phyloP scores from a whole-genome alignment of 1,140 invertebrate genomes.

The Aphidius ervi region DNA sequence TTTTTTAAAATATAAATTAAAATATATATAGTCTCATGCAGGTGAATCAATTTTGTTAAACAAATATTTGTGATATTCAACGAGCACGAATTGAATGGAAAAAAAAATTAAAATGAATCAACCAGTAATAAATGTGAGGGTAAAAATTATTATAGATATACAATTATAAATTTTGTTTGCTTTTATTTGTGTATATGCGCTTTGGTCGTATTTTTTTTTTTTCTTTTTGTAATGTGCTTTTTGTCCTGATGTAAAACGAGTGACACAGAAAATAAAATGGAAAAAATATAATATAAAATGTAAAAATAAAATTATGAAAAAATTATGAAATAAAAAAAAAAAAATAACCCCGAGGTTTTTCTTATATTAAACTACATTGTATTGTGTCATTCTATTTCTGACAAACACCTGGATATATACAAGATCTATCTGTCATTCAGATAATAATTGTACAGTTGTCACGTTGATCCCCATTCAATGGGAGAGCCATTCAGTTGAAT shows the following conservation, averaged over 20 bases:
- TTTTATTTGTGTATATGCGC: neutral
- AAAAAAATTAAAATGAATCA: conserved; percentile 2
- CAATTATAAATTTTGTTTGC: conserved; percentile 6
- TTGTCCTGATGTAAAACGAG: conserved; percentile 9
- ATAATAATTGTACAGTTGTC: no score
- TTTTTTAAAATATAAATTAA: neutral
- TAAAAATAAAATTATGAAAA: no score
- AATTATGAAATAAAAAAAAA: neutral
- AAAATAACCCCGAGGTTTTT: neutral
- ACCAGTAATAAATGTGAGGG: neutral
- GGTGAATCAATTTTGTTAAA: neutral
- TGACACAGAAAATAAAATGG: conserved; percentile 12
- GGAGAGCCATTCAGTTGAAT: no score
- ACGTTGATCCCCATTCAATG: no score
- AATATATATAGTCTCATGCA: neutral
- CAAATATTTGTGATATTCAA: conserved; percentile 1
- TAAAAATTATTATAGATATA: no score
- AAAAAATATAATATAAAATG: neutral
- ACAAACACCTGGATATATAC: conserved; percentile 16
- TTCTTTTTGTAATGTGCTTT: conserved; percentile 18
- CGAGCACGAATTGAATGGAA: neutral
- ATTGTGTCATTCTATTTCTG: conserved; percentile 9
- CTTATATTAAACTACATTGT: conserved; percentile 20
- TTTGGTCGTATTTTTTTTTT: neutral
- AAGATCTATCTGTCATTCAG: no score